Percentiles rank a stretch among this genome's conserved stretches.
Conservation (phyloP, 2,797 vertebrate genomes). For the Trematomus bernacchii region DNA sequence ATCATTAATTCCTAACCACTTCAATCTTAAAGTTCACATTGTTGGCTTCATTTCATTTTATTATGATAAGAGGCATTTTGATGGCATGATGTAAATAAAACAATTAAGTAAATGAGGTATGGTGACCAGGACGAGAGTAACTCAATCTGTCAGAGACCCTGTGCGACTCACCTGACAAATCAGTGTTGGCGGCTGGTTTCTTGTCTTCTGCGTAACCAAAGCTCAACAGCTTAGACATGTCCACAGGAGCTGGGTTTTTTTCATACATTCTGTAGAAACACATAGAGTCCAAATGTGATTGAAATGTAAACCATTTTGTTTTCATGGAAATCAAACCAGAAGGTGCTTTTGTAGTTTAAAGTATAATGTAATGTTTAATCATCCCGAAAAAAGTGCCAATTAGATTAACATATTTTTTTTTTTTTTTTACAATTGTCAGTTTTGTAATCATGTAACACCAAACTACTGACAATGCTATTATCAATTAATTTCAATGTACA, state of each 20-base stretch:
- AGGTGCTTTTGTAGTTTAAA: background rate
- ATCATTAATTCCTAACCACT: conserved; percentile 24
- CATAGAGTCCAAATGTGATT: conserved; percentile 1
- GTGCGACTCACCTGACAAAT: conserved; percentile 63
- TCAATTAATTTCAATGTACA: background rate
- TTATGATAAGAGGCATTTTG: conserved; percentile 14
- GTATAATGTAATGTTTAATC: conserved; percentile 6
- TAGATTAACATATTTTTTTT: background rate
- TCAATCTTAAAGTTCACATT: conserved; percentile 25
- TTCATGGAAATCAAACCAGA: conserved; percentile 4
- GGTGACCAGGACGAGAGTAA: background rate
- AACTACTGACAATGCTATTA: background rate
- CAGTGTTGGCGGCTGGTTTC: conserved; percentile 36
- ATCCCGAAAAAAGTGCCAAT: background rate
- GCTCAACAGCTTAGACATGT: conserved; percentile 84
- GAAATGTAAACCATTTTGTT: background rate
- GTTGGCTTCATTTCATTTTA: conserved; percentile 38
- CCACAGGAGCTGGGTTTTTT: conserved; percentile 75
- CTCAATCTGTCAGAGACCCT: conserved; percentile 8
- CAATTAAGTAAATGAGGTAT: background rate
- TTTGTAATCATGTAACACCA: background rate
- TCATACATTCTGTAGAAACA: conserved; percentile 66
- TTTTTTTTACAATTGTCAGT: background rate
- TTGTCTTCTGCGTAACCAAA: conserved; percentile 79
- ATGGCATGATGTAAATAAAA: conserved; percentile 28